Evolutionary conservation across 2,113 vertebrate species (phyloP).

Genomic region (Turdus rufiventris): DNA sequence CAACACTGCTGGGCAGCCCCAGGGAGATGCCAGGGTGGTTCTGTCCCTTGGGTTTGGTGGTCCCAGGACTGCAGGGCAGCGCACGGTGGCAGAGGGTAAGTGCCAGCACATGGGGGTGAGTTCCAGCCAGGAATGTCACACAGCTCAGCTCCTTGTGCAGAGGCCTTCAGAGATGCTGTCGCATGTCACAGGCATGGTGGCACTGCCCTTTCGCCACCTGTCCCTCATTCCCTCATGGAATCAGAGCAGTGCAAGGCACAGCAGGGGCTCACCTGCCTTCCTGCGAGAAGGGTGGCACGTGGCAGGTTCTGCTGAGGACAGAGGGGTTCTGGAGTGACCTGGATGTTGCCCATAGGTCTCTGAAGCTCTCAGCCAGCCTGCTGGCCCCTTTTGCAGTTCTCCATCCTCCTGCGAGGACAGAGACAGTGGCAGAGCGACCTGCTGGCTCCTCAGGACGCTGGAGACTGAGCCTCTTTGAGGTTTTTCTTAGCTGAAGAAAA

Average conservation of each 20-base stretch:
- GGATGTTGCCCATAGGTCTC: neutral
- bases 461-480: neutral
- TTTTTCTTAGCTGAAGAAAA: constrained; percentile 23
- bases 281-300: neutral
- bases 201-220: neutral
- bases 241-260: neutral
- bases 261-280: neutral
- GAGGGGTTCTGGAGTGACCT: no score
- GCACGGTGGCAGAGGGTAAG: rapidly evolving
- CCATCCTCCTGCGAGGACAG: neutral
- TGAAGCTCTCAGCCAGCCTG: neutral
- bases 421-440: neutral
- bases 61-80: neutral
- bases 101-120: rapidly evolving
- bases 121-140: neutral
- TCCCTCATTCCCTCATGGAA: rapidly evolving
- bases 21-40: rapidly evolving
- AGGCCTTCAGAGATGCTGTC: neutral
- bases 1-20: neutral
- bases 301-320: neutral
- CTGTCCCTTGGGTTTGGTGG: neutral
- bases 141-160: neutral
- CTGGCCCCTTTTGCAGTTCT: neutral
- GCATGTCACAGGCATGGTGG: rapidly evolving
- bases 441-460: neutral